Base-by-base conservation (phyloP, 2,113 vertebrate species). In the Dicentrarchus labrax region DNA sequence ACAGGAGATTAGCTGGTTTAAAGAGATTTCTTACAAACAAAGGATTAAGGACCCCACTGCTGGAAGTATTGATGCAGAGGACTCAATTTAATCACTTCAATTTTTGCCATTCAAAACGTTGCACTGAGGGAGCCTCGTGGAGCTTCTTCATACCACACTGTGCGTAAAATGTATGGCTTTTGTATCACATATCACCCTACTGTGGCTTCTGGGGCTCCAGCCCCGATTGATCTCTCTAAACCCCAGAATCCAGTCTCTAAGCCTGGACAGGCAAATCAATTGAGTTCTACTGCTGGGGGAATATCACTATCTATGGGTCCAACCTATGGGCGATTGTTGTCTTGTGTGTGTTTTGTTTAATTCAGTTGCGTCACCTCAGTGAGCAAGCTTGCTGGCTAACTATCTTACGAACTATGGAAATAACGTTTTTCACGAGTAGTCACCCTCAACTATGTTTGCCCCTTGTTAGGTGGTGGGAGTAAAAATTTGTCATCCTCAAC, bases 1-100 rank as follows among this genome's bases (percentile, higher is more conserved):
- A 4, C 54, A 56, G 48, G 22, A 82, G 39, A 78, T 22, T 51
- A 71, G 36, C 74, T 79, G 69, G 5, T 74, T 74, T 72, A 67
- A 57, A 65, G 50, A 50, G 45, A 13, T 15, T 15, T 6, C 1
- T 81, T 67, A 74, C 30, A 54, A 50, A 69, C 39, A 57, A n/a
- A 76, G 15, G 11, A 54, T 56, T 72, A 36, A 87, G 60, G 54
- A 64, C 4, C 3, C 16, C 22, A n/a, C 59, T 54, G 12, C 38
- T 73, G 59, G 16, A n/a, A 11, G 62, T 68, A 67, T 41, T 54
- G 59, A 77, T 65, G 50, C 41, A 36, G 10, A 30, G 19, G 6
- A 67, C 60, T 67, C 66, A 39, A 21, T 45, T 43, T 72, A 61
- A 56, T 73, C 50, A 51, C 70, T 64, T 69, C 8, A 48, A 2